Percentiles rank a stretch among this genome's conserved stretches.
These are phyloP conservation scores for Galeruca laticollis DNA, from an alignment of 2,888 invertebrate species.

Conservation along the genomic window DNA sequence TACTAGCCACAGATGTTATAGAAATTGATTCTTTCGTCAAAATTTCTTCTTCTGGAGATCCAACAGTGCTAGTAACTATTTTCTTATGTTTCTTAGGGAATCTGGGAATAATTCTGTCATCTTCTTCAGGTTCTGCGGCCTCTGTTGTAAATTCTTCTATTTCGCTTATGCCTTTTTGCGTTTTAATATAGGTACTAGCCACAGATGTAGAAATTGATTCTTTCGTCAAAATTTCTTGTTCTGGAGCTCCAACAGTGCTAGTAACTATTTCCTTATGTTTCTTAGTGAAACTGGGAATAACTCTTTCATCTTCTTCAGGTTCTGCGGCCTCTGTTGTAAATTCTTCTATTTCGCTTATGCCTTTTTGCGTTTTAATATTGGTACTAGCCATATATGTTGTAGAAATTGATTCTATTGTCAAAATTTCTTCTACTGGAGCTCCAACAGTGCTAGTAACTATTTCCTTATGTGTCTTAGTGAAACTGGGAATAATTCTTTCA, in stretches of 20 bases:
- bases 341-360: not conserved
- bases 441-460: not conserved
- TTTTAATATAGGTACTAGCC: too few species aligned
- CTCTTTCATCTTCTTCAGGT: not conserved
- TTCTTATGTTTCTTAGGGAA: not conserved
- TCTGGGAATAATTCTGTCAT: too few species aligned
- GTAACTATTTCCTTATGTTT: not conserved
- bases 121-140: not conserved
- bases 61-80: not conserved
- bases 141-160: too few species aligned
- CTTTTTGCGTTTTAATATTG: not conserved
- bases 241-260: not conserved
- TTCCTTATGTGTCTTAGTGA: not conserved
- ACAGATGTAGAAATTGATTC: too few species aligned
- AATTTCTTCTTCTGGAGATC: not conserved
- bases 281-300: constrained; percentile 4
- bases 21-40: not conserved
- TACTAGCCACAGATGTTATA: not conserved
- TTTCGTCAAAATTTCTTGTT: too few species aligned
- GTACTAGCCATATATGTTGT: not conserved
- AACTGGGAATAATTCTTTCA: not conserved
- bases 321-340: not conserved
- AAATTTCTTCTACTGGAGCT: not conserved
- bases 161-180: too few species aligned
- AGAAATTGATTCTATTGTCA: too few species aligned